Conservation (phyloP, 2,888 invertebrate genomes). For the Blastobasis adustella region DNA sequence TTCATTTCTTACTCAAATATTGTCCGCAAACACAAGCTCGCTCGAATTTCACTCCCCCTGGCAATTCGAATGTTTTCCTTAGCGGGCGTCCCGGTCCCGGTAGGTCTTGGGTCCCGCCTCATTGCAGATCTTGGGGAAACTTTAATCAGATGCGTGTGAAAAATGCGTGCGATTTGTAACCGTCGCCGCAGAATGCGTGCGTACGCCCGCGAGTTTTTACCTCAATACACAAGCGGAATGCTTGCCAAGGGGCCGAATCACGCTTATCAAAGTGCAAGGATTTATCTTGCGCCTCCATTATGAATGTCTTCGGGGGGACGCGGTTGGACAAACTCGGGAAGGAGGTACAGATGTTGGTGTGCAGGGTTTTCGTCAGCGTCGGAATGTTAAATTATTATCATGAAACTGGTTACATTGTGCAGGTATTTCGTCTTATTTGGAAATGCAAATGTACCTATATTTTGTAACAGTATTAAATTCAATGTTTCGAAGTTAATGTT, state of each 20-base stretch:
- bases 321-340: too few species aligned
- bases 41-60: not conserved
- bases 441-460: too few species aligned
- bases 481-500: too few species aligned
- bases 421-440: too few species aligned
- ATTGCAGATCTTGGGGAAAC: constrained; percentile 32
- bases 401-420: too few species aligned
- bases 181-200: constrained; percentile 29
- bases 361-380: too few species aligned
- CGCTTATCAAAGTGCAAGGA: not conserved
- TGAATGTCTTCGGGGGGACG: too few species aligned
- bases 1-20: too few species aligned
- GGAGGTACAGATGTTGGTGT: too few species aligned
- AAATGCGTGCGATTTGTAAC: constrained; percentile 39
- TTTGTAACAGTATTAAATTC: too few species aligned
- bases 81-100: not conserved
- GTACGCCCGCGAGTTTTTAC: constrained; percentile 24
- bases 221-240: constrained; percentile 13
- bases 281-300: not conserved
- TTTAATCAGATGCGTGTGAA: constrained; percentile 46
- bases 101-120: constrained; percentile 18
- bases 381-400: too few species aligned
- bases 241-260: constrained; percentile 6
- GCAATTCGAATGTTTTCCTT: not conserved
- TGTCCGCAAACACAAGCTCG: not conserved